phyloP scores from a whole-genome alignment of 2,797 vertebrate species.

The Toxotes lorentzi region DNA sequence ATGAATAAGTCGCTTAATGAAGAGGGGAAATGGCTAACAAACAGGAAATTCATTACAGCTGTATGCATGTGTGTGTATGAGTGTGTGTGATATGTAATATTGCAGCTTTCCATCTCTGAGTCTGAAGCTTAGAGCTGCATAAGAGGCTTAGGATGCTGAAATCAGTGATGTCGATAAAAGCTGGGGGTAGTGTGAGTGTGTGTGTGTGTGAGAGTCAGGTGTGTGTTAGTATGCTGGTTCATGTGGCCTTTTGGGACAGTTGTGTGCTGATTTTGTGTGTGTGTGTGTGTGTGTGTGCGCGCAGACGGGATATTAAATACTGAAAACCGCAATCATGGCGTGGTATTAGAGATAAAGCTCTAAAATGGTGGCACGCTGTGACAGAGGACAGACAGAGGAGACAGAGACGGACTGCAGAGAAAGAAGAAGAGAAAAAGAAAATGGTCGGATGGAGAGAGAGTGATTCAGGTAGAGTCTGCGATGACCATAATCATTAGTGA shows the following conservation, averaged over 20 bases:
- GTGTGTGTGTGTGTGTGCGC: slow-evolving; percentile 37
- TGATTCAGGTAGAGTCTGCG: neutral
- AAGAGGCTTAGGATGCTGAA: slow-evolving; percentile 85
- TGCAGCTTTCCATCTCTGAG: slow-evolving; percentile 78
- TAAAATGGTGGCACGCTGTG: slow-evolving; percentile 78
- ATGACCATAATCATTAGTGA: neutral
- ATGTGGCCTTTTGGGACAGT: slow-evolving; percentile 55
- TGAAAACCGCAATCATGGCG: slow-evolving; percentile 82
- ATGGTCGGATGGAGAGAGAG: neutral
- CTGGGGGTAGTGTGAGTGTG: slow-evolving; percentile 26
- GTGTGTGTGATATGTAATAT: slow-evolving; percentile 69
- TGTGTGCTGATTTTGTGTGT: slow-evolving; percentile 49
- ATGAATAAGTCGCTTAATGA: slow-evolving; percentile 65
- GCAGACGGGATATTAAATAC: slow-evolving; percentile 61
- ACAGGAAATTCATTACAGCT: slow-evolving; percentile 63
- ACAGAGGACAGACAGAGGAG: slow-evolving; percentile 67
- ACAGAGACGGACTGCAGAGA: slow-evolving; percentile 12
- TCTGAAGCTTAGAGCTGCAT: slow-evolving; percentile 81
- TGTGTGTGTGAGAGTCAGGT: slow-evolving; percentile 46
- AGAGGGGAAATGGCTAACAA: slow-evolving; percentile 65
- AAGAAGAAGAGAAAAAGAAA: neutral
- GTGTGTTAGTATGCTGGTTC: slow-evolving; percentile 49
- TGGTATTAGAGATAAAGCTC: slow-evolving; percentile 83
- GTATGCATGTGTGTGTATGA: slow-evolving; percentile 7
- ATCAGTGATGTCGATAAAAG: slow-evolving; percentile 82